phyloP scores from a whole-genome alignment of 2,888 invertebrate species.

The Zele albiditarsus region DNA sequence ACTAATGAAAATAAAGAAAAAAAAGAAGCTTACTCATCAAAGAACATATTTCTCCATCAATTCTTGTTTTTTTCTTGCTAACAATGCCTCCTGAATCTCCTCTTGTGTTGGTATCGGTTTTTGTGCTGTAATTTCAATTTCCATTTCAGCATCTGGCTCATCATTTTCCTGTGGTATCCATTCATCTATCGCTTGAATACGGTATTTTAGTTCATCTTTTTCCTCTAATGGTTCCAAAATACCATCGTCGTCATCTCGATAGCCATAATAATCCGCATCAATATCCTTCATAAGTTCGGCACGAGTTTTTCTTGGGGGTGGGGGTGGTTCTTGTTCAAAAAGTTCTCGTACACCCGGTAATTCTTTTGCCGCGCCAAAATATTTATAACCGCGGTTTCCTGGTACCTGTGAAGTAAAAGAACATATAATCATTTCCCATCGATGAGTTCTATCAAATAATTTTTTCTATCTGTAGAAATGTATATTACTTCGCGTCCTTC shows the following conservation, averaged over 20 bases:
- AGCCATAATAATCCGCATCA: conserved; percentile 99
- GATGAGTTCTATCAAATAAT: neutral
- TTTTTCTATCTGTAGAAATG: neutral
- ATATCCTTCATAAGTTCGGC: conserved; percentile 98
- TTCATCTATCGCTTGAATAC: conserved; percentile 78
- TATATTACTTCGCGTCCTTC: conserved; percentile 86
- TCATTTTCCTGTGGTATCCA: conserved; percentile 75
- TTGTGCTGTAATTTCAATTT: conserved; percentile 78
- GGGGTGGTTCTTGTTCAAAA: conserved; percentile 96
- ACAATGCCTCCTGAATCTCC: conserved; percentile 93
- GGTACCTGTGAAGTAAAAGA: conserved; percentile 78
- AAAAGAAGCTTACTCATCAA: conserved; percentile 49
- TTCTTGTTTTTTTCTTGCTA: conserved; percentile 93
- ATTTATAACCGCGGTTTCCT: conserved; percentile 98
- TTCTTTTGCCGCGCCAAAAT: conserved; percentile 98
- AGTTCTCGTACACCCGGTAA: conserved; percentile 97
- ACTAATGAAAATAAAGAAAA: conserved; percentile 15
- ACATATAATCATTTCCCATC: neutral
- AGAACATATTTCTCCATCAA: conserved; percentile 86
- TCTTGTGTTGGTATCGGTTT: conserved; percentile 95
- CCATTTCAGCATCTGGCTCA: conserved; percentile 77
- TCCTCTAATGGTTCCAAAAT: conserved; percentile 91
- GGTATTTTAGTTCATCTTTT: conserved; percentile 82
- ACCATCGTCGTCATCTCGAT: conserved; percentile 98
- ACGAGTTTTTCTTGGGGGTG: conserved; percentile 91